Base-by-base conservation (phyloP, 1,140 invertebrate species). In the Pseudobourletiella spinata region DNA sequence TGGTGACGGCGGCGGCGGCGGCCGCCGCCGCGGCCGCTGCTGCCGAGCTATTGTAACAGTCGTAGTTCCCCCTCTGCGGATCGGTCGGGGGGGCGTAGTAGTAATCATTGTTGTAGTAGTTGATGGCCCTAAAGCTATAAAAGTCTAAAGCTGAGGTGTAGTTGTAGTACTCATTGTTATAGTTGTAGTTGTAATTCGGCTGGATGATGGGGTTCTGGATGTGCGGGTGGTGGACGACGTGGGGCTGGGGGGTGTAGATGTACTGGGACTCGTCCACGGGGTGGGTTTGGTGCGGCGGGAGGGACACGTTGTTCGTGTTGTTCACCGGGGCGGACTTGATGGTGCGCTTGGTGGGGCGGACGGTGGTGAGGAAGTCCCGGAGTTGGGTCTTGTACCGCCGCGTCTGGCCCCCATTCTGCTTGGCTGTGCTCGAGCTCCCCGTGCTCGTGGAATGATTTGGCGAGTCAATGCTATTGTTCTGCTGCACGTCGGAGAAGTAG, bases 371-470 rank as follows among this genome's bases (percentile, higher is more conserved):
- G 73, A 95, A 94, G 76, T 96, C 93, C 29, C 91, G 78, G 3
- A 94, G 78, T 75, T 95, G 91, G 4, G 90, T 93, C 74, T 95
- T 95, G 75, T 94, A 94, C 68, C 92, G 80, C 26, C 89, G 81
- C 20, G 20, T 6, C 32, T 39, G 32, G n/a, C 32, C 32, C 65
- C 91, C 88, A 1, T 88, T 85, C 35, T 67, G 58, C 20, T 67
- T 55, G 14, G 66, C 30, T 29, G 48, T 58, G 11, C 58, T 56
- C 2, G 70, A 60, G 16, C 71, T 72, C 8, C 74, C 78, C 8
- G 60, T 57, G n/a, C 46, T 61, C 32, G 60, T 70, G 56, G 44
- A 58, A 42, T 14, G 72, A 72, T 43, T 74, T 76, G 81, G 78
- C 70, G 81, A 86, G 26, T 82, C 83, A 6, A 55, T 18, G 14